Evolutionary conservation across 1,140 invertebrate species (phyloP).

Genomic region (Philopotamus ludificatus): DNA sequence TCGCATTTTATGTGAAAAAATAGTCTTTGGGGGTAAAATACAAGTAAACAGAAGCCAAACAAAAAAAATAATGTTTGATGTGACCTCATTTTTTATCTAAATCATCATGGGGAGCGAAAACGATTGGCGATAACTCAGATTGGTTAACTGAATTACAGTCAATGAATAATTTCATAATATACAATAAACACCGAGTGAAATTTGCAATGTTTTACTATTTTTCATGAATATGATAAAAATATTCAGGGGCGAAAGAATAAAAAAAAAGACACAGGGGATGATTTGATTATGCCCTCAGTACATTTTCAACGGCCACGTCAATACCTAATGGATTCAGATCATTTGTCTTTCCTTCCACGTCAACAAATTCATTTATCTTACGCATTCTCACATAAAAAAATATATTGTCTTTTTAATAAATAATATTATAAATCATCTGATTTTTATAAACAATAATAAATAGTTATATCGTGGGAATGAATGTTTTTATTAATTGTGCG

Average conservation of each 20-base stretch:
- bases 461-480: too few relatives aligned
- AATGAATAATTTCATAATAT: too few relatives aligned
- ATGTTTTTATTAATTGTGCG: too few relatives aligned
- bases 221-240: too few relatives aligned
- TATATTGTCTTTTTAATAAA: too few relatives aligned
- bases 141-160: too few relatives aligned
- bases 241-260: neutral
- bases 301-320: neutral
- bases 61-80: slow-evolving; percentile 11
- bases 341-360: slow-evolving; percentile 35
- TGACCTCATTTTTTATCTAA: slow-evolving; percentile 30
- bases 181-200: too few relatives aligned
- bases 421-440: too few relatives aligned
- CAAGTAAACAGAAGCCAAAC: slow-evolving; percentile 23
- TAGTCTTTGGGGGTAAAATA: slow-evolving; percentile 17
- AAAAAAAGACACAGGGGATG: neutral
- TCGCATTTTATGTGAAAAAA: slow-evolving; percentile 7
- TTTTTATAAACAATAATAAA: too few relatives aligned
- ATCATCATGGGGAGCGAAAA: slow-evolving; percentile 1
- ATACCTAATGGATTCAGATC: slow-evolving; percentile 34
- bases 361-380: slow-evolving; percentile 21
- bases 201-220: too few relatives aligned
- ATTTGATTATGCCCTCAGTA: slow-evolving; percentile 20
- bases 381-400: neutral
- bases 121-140: neutral